phyloP scores from a whole-genome alignment of 1,140 invertebrate species.

The Leptinotarsa lineolata region DNA sequence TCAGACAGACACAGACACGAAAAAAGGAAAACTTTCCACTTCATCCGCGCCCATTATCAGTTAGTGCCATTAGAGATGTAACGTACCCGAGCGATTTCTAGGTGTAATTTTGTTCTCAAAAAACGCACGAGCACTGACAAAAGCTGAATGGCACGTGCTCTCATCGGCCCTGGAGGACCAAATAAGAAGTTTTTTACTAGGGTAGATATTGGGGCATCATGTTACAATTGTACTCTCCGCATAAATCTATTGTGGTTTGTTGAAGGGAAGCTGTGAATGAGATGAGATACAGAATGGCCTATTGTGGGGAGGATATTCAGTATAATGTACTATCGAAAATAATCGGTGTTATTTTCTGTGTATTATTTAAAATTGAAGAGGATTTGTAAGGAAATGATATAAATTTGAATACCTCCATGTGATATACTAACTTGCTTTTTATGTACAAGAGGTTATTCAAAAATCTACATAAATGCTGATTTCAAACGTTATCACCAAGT shows the following conservation, averaged over 20 bases:
- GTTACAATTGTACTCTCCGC: slow-evolving; percentile 28
- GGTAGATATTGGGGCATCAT: slow-evolving; percentile 30
- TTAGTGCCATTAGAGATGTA: slow-evolving; percentile 20
- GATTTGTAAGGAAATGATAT: neutral
- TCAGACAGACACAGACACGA: neutral
- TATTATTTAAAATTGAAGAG: neutral
- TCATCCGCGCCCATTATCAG: slow-evolving; percentile 14
- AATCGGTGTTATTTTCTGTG: slow-evolving; percentile 2
- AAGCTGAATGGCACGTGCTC: slow-evolving; percentile 22
- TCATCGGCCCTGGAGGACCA: slow-evolving; percentile 12
- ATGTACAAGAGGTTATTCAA: too few species aligned
- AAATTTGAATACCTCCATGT: too few species aligned
- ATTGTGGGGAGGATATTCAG: slow-evolving; percentile 7
- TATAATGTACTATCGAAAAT: slow-evolving; percentile 10
- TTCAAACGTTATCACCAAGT: too few species aligned
- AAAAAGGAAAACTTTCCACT: neutral
- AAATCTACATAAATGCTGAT: too few species aligned
- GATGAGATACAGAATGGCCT: slow-evolving; percentile 23
- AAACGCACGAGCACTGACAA: slow-evolving; percentile 2
- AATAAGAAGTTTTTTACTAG: slow-evolving; percentile 31
- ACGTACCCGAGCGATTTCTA: neutral
- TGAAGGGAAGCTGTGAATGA: slow-evolving; percentile 28
- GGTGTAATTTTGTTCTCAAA: slow-evolving; percentile 20
- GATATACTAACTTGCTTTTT: too few species aligned
- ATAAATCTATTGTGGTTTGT: slow-evolving; percentile 30